These are phyloP conservation scores for Euproctis similis DNA, from an alignment of 2,888 invertebrate genomes.

Conservation along the genomic window DNA sequence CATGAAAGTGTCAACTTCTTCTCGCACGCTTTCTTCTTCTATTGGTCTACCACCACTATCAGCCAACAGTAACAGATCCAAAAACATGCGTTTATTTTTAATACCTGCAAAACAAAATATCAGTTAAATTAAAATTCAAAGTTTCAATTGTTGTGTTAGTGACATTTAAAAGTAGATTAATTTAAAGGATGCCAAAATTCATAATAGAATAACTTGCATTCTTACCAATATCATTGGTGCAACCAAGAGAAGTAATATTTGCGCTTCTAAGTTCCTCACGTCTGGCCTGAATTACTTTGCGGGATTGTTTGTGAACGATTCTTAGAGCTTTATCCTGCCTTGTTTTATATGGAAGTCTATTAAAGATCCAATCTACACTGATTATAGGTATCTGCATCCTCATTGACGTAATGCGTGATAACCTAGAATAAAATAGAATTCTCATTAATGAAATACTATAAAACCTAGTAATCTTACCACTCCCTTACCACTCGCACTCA, in stretches of 20 bases:
- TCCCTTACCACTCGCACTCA: background rate
- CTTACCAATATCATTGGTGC: constrained; percentile 41
- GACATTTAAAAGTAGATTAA: too few species aligned
- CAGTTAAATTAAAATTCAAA: too few species aligned
- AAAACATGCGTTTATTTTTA: constrained; percentile 79
- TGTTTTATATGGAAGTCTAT: constrained; percentile 74
- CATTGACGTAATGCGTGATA: constrained; percentile 33
- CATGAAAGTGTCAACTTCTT: constrained; percentile 85
- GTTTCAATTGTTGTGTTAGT: too few species aligned
- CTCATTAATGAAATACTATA: background rate
- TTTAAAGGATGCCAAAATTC: too few species aligned
- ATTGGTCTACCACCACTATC: constrained; percentile 76
- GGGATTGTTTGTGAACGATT: constrained; percentile 58
- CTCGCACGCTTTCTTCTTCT: constrained; percentile 76
- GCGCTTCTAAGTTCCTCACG: constrained; percentile 40
- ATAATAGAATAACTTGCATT: too few species aligned
- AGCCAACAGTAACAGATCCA: constrained; percentile 79
- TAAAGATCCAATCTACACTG: constrained; percentile 45
- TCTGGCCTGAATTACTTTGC: constrained; percentile 57
- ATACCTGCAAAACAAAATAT: constrained; percentile 33
- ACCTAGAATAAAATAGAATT: constrained; percentile 20
- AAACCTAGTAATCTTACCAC: background rate
- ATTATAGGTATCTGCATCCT: constrained; percentile 53
- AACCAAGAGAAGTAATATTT: constrained; percentile 31
- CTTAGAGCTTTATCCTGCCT: constrained; percentile 65